Percentiles rank a stretch among this genome's conserved stretches.
Conservation (phyloP, 2,113 vertebrate species). For the Elgaria multicarinata region DNA sequence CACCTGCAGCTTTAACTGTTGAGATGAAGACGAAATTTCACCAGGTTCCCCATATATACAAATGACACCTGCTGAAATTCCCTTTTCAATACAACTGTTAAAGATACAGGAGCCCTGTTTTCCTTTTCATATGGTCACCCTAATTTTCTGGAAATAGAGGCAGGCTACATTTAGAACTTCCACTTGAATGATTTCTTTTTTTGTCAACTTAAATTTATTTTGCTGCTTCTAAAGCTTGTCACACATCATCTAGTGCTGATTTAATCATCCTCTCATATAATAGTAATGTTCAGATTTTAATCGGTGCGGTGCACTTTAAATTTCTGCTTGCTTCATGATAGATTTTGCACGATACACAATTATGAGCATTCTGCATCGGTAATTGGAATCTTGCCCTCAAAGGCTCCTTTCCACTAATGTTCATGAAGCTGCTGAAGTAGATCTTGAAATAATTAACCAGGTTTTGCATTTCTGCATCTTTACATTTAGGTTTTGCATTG, state of each 20-base stretch:
- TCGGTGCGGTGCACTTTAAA: not conserved
- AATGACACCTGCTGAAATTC: too few relatives aligned
- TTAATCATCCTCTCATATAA: not conserved
- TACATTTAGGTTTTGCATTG: slow-evolving; percentile 15
- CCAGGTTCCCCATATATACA: too few relatives aligned
- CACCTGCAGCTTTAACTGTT: too few relatives aligned
- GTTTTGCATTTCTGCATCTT: not conserved
- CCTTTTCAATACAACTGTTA: too few relatives aligned
- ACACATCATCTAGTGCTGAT: not conserved
- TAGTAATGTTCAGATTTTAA: slow-evolving; percentile 5
- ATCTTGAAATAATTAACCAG: slow-evolving; percentile 29
- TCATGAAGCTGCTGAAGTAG: slow-evolving; percentile 28
- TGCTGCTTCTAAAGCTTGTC: slow-evolving; percentile 33
- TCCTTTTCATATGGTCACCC: too few relatives aligned
- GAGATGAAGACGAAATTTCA: too few relatives aligned
- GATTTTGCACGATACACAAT: slow-evolving; percentile 33
- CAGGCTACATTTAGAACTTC: slow-evolving; percentile 20
- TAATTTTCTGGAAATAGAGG: not conserved
- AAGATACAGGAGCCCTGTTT: too few relatives aligned
- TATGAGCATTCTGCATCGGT: not conserved
- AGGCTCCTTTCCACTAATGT: slow-evolving; percentile 14
- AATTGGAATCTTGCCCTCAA: slow-evolving; percentile 44
- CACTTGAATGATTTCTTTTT: slow-evolving; percentile 12
- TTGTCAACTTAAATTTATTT: slow-evolving; percentile 31
- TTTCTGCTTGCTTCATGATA: not conserved